phyloP scores from a whole-genome alignment of 2,888 invertebrate genomes.

The Clostera curtula region DNA sequence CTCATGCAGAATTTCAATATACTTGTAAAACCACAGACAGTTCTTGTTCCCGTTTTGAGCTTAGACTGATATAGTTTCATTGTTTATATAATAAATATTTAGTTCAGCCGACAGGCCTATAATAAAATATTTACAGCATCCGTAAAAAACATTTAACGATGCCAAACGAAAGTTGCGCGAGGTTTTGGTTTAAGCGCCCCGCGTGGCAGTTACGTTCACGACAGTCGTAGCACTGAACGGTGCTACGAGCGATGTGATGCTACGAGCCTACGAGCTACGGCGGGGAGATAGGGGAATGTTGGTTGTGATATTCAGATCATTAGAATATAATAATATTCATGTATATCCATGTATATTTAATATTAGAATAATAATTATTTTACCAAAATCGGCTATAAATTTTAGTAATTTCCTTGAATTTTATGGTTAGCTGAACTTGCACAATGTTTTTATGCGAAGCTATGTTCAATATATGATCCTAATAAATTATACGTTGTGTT shows the following conservation, averaged over 20 bases:
- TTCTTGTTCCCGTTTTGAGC: too few relatives aligned
- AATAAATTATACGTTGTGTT: too few relatives aligned
- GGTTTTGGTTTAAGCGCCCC: constrained; percentile 24
- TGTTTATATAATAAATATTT: constrained; percentile 1
- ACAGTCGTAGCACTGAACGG: constrained; percentile 51
- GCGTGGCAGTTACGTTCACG: constrained; percentile 42
- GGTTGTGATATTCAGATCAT: constrained; percentile 12
- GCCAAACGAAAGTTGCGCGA: constrained; percentile 42
- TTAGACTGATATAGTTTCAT: neutral
- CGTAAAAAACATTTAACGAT: constrained; percentile 54
- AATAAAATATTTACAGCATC: constrained; percentile 40
- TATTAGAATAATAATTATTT: neutral
- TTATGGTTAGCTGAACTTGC: too few relatives aligned
- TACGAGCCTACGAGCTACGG: constrained; percentile 27
- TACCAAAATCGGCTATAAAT: too few relatives aligned
- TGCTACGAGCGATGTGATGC: constrained; percentile 30
- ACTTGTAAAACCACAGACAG: too few relatives aligned
- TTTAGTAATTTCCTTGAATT: too few relatives aligned
- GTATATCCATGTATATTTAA: constrained; percentile 3
- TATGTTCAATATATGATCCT: too few relatives aligned
- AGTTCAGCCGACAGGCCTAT: neutral
- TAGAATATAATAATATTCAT: constrained; percentile 19
- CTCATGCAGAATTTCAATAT: too few relatives aligned
- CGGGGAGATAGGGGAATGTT: constrained; percentile 12
- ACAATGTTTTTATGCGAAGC: too few relatives aligned